These are phyloP conservation scores for Rhinichthys klamathensis DNA, from an alignment of 2,113 vertebrate species.

Conservation along the genomic window DNA sequence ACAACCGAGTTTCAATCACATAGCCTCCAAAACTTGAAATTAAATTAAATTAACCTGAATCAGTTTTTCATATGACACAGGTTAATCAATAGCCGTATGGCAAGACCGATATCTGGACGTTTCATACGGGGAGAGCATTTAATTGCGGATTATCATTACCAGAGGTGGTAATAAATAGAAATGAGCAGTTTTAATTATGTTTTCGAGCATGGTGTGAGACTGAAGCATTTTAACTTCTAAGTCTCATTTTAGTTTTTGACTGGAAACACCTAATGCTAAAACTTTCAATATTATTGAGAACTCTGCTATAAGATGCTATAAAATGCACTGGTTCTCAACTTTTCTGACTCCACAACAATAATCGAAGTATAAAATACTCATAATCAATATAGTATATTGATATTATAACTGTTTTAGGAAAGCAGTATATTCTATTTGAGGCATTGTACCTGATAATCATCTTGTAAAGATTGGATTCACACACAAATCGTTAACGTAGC, in stretches of 20 bases:
- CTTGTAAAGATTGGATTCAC: too few species aligned
- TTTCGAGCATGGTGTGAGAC: not conserved
- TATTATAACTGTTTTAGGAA: too few species aligned
- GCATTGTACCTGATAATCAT: too few species aligned
- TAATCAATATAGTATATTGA: too few species aligned
- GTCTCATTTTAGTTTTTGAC: not conserved
- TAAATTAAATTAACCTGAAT: conserved; percentile 33
- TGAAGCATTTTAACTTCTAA: not conserved
- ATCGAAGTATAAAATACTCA: not conserved
- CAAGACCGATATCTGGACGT: conserved; percentile 23
- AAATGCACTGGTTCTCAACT: not conserved
- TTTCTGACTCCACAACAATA: not conserved
- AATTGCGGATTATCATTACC: conserved; percentile 32
- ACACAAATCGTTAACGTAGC: too few species aligned
- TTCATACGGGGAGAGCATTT: conserved; percentile 20
- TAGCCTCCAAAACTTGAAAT: not conserved
- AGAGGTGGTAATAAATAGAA: conserved; percentile 28
- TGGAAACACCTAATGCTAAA: not conserved
- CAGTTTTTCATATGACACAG: conserved; percentile 3
- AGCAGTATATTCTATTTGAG: too few species aligned
- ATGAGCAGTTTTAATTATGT: conserved; percentile 26
- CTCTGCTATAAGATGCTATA: not conserved
- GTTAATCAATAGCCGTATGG: conserved; percentile 23
- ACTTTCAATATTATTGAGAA: not conserved
- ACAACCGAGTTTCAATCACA: conserved; percentile 20